Evolutionary conservation across 2,888 invertebrate genomes (phyloP).

Genomic region (Lasioglossum morio): DNA sequence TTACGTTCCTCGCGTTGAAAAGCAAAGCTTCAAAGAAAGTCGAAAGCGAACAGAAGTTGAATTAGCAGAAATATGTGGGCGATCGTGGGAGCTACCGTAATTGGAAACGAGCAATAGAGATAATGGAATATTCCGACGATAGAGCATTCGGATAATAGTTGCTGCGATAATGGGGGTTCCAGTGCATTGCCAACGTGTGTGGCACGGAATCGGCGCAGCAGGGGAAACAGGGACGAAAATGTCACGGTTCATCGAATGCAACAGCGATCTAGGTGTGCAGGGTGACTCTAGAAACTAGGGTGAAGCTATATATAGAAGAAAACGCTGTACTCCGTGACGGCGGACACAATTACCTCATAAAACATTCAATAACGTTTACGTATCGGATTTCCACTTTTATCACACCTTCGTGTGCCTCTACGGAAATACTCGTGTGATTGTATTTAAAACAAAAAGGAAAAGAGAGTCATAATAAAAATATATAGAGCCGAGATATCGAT

Average conservation of each 20-base stretch:
- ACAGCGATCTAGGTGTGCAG: background rate
- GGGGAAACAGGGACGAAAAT: slow-evolving; percentile 7
- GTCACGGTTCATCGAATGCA: slow-evolving; percentile 20
- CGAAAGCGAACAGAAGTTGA: background rate
- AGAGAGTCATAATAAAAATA: background rate
- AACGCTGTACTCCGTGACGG: slow-evolving; percentile 4
- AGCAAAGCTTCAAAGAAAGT: no score
- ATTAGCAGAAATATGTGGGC: background rate
- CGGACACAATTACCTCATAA: background rate
- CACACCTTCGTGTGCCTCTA: background rate
- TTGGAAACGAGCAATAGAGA: background rate
- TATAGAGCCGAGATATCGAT: background rate
- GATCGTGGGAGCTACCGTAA: background rate
- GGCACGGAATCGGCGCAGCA: background rate
- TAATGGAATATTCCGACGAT: background rate
- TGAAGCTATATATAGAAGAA: background rate
- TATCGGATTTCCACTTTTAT: slow-evolving; percentile 11
- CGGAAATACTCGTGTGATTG: background rate
- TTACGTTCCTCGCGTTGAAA: background rate
- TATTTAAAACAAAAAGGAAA: background rate
- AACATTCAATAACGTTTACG: slow-evolving; percentile 15
- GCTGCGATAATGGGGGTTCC: background rate
- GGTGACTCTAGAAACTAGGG: background rate
- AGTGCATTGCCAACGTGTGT: background rate
- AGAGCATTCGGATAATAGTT: background rate